Conservation (phyloP, 2,797 vertebrate genomes). For the Petrocephalus schoutedeni region DNA sequence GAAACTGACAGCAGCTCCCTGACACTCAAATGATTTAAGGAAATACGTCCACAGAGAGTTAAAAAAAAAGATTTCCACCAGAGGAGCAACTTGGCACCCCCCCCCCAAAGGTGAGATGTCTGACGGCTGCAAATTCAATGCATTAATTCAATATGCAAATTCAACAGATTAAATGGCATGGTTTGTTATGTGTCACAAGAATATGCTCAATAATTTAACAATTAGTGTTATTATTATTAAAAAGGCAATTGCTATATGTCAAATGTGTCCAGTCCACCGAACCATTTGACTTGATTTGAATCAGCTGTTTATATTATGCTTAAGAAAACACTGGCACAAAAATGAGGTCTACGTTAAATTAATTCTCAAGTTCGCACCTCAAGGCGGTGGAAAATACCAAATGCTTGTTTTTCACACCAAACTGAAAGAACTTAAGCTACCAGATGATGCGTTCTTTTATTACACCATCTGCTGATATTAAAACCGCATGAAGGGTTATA, state of each 20-base stretch:
- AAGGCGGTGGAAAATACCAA: background rate
- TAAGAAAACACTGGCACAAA: background rate
- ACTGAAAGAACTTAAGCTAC: slow-evolving; percentile 12
- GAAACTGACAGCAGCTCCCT: background rate
- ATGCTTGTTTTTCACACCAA: slow-evolving; percentile 8
- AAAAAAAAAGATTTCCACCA: background rate
- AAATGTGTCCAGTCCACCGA: background rate
- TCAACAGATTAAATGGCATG: background rate
- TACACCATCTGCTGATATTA: slow-evolving; percentile 21
- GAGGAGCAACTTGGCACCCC: background rate
- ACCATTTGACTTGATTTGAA: background rate
- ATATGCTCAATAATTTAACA: background rate
- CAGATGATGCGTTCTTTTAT: slow-evolving; percentile 17
- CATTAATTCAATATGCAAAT: background rate
- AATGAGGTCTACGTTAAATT: background rate
- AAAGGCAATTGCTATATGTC: background rate
- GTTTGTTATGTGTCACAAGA: background rate
- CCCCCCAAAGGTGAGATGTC: background rate
- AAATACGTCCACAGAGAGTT: background rate
- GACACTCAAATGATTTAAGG: background rate
- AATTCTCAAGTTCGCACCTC: background rate
- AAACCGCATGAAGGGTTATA: slow-evolving; percentile 5
- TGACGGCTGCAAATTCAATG: background rate
- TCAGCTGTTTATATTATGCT: background rate
- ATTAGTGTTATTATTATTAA: background rate